Percentiles rank a stretch among this genome's conserved stretches.
Conservation (phyloP, 2,113 vertebrate species). For the Coracopsis vasa region DNA sequence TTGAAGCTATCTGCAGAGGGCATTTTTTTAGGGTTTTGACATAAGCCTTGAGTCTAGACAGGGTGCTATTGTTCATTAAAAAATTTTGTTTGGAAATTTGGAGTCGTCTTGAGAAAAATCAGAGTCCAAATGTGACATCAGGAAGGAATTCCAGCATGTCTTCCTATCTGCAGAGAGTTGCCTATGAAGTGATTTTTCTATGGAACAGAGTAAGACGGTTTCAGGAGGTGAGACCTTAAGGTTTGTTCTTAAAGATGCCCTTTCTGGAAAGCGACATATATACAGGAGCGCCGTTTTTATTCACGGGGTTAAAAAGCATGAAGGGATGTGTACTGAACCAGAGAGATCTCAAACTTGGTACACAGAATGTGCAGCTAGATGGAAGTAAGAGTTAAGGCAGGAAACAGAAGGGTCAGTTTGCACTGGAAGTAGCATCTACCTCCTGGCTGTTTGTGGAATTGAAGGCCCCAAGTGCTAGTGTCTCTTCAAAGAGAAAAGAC, state of each 20-base stretch:
- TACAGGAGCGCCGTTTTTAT: neutral
- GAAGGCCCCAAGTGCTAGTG: neutral
- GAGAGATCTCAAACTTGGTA: neutral
- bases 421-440: neutral
- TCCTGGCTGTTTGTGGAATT: neutral
- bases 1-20: neutral
- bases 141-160: neutral
- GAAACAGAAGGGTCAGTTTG: neutral
- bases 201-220: neutral
- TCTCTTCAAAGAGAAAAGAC: neutral
- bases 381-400: neutral
- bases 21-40: neutral
- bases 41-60: too few species aligned
- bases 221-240: neutral
- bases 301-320: neutral
- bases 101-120: neutral
- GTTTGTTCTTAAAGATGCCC: neutral
- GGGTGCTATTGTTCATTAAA: neutral
- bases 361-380: accelerated
- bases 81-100: neutral
- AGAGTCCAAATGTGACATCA: neutral
- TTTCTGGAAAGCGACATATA: neutral
- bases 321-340: neutral
- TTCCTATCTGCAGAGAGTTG: neutral
- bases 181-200: neutral